Evolutionary conservation across 2,888 invertebrate genomes (phyloP).

Genomic region (Drosophila anceps): DNA sequence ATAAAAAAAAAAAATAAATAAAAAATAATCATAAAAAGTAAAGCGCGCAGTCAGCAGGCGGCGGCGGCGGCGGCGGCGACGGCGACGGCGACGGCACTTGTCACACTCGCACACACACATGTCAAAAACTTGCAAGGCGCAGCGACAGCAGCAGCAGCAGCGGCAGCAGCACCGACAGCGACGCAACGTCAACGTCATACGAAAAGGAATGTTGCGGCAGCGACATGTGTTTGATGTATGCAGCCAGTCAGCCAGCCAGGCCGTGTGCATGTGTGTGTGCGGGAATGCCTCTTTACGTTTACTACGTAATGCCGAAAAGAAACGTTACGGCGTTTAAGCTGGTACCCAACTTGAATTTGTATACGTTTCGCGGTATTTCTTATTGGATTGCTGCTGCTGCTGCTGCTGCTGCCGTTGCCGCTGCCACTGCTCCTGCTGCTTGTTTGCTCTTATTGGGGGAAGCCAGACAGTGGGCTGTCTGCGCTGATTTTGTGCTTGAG

Average conservation of each 20-base stretch:
- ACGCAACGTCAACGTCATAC: slow-evolving; percentile 55
- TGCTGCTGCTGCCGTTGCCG: slow-evolving; percentile 11
- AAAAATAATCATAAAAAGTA: slow-evolving; percentile 55
- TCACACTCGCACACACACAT: slow-evolving; percentile 50
- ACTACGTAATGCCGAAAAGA: slow-evolving; percentile 71
- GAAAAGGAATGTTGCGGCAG: slow-evolving; percentile 65
- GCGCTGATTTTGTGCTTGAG: slow-evolving; percentile 36
- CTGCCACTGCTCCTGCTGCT: slow-evolving; percentile 11
- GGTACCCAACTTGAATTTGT: slow-evolving; percentile 42
- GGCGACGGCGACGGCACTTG: slow-evolving; percentile 39
- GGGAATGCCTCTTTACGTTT: slow-evolving; percentile 74
- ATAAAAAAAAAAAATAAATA: slow-evolving; percentile 37
- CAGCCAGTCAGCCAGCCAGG: slow-evolving; percentile 32
- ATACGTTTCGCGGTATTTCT: slow-evolving; percentile 65
- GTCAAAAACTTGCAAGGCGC: slow-evolving; percentile 44
- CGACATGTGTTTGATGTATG: slow-evolving; percentile 68
- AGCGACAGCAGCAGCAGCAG: slow-evolving; percentile 19
- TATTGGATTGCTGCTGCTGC: slow-evolving; percentile 26
- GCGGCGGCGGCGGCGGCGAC: slow-evolving; percentile 19
- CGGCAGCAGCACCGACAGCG: slow-evolving; percentile 20
- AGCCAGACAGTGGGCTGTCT: slow-evolving; percentile 55
- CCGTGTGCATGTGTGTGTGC: slow-evolving; percentile 35
- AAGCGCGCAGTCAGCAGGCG: slow-evolving; percentile 56
- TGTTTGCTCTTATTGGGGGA: slow-evolving; percentile 44
- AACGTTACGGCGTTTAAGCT: slow-evolving; percentile 56